Evolutionary conservation across 2,888 invertebrate species (phyloP), one percentile per base, ranked within the genome.

Genomic region (Drosophila nr. perissopoda): DNA sequence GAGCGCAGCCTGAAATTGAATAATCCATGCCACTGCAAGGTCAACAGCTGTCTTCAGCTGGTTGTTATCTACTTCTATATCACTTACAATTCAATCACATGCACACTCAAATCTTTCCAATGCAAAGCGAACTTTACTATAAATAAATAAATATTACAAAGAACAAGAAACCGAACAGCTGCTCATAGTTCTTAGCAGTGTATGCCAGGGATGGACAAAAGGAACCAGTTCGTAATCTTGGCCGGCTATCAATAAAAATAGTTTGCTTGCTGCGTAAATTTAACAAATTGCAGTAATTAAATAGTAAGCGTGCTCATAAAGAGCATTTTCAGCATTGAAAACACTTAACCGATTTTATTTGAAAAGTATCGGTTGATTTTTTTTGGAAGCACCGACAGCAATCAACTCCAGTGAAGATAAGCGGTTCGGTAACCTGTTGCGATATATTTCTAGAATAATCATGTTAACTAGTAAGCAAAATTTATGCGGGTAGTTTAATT

Each of bases 1-100:
- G 52, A 52, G 27, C 54, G 18, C 33, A 52, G 11, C 51, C 21
- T 36, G 7, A 56, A 67, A 69, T 66, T 62, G 1, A 69, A 27
- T 58, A 68, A 61, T 71, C 45, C 48, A 63, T 60, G 52, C 51
- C 48, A 21, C 57, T 76, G 71, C 88, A 89, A 79, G 79, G 85
- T 75, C 53, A 53, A 62, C 52, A 49, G 42, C 27, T 66, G 52
- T 29, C 11, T 59, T 10, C 34, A 13, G 31, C 27, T 31, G 5
- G 11, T 16, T 45, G 33, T 33, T 62, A 16, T 51, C 48, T 27
- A 13, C 11, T 25, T 40, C 29, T 8, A 25, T 54, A 40, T 27
- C 16, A 69, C 76, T 69, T 33, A 75, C 65, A 27, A n/a, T 54
- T 51, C 42, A 34, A 53, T 66, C 27, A 27, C 56, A 18, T 18